Evolutionary conservation across 2,888 invertebrate genomes (phyloP).

Genomic region (Drosophila anceps): DNA sequence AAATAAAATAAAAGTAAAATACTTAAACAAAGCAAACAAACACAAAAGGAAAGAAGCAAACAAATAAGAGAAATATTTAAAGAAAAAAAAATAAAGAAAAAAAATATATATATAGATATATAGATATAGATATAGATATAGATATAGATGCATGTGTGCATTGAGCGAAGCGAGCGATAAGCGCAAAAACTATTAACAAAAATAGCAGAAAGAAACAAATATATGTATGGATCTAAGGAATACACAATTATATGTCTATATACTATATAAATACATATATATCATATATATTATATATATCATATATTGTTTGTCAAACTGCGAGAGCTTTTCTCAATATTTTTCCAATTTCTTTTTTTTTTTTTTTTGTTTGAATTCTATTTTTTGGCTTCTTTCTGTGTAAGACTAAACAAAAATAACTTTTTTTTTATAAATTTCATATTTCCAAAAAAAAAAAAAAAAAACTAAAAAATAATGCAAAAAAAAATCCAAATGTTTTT

Average conservation of each 20-base stretch:
- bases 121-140: neutral
- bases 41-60: constrained; percentile 19
- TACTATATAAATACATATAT: constrained; percentile 24
- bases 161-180: constrained; percentile 29
- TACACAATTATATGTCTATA: constrained; percentile 13
- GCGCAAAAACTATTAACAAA: constrained; percentile 43
- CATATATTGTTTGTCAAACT: constrained; percentile 13
- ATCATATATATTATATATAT: constrained; percentile 7
- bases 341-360: constrained; percentile 3
- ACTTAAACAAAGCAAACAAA: constrained; percentile 9
- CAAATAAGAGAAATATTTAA: constrained; percentile 13
- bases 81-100: constrained; percentile 8
- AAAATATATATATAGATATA: constrained; percentile 4
- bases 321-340: constrained; percentile 22
- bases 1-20: constrained; percentile 20
- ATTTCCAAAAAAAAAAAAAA: constrained; percentile 10
- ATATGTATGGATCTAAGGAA: constrained; percentile 10
- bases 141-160: neutral
- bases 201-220: neutral
- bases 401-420: constrained; percentile 22
- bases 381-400: neutral
- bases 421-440: constrained; percentile 40
- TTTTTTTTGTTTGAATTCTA: neutral
- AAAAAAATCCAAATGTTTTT: constrained; percentile 15
- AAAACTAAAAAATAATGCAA: neutral